Evolutionary conservation across 2,888 invertebrate species (phyloP).

Genomic region (Beris chalybata): DNA sequence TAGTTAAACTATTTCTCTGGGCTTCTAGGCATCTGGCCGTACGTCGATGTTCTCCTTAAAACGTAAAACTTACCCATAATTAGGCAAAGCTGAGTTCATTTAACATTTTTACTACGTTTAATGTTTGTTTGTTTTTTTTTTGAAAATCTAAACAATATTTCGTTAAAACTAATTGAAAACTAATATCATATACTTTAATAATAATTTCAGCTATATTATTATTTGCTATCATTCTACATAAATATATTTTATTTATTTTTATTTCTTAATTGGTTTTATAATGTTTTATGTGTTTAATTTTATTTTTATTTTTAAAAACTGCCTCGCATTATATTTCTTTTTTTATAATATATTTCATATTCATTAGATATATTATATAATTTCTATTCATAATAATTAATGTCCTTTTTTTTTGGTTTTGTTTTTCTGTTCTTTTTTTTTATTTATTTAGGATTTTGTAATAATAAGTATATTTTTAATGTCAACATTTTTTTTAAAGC

Average conservation of each 20-base stretch:
- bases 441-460: background rate
- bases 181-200: background rate
- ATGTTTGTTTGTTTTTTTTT: too few species aligned
- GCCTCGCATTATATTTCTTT: background rate
- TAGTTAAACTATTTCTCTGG: too few species aligned
- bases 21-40: too few species aligned
- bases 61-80: too few species aligned
- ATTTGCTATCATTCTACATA: background rate
- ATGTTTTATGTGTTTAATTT: background rate
- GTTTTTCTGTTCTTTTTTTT: background rate
- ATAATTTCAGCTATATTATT: conserved; percentile 1
- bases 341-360: background rate
- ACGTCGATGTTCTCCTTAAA: too few species aligned
- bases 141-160: too few species aligned
- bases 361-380: background rate
- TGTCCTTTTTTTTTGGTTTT: background rate
- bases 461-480: background rate
- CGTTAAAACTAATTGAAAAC: background rate
- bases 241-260: background rate
- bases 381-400: background rate
- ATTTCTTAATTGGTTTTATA: background rate
- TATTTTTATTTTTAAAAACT: background rate
- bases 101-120: too few species aligned
- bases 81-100: too few species aligned
- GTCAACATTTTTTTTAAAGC: background rate